Base-by-base conservation (phyloP, 1,140 invertebrate genomes). In the Charaxes varanes region DNA sequence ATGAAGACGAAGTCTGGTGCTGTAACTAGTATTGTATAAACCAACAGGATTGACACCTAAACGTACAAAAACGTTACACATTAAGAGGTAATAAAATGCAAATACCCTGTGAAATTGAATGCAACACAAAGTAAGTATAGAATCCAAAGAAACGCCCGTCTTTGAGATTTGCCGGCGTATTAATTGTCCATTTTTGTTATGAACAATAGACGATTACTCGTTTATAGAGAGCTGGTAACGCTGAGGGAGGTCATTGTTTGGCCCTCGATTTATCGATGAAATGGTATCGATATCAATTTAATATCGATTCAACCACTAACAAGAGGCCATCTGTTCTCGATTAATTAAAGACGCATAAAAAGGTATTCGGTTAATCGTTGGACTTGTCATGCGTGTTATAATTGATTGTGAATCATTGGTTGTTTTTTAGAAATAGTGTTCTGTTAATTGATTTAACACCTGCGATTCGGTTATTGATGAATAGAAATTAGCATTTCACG, bases 161-260 rank as follows among this genome's bases (percentile, higher is more conserved):
- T 44, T 48, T 42, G 27, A 34, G 34, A 19, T 41, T 60, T 34
- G 30, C 44, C 40, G 35, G 27, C 27, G 37, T 31, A 56, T 63
- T 76, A 74, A 72, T 77, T 73, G 66, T 38, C 41, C 57, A 67
- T 69, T 71, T 70, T 64, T 61, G 61, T 57, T 54, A 60, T 56
- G 59, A 76, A 81, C 77, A 81, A 81, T 81, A 72, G 77, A 64
- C 77, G 66, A 77, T 81, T 77, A 81, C 63, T 45, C 56, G 46
- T 67, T 70, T 68, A 54, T 66, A 78, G 69, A 80, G 76, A 72
- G 69, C 52, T 50, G 41, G 55, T 51, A 53, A 61, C 71, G 44
- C 69, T 41, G 52, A 66, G 58, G 69, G 74, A 53, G 61, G 58
- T 67, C 67, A 74, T 81, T 81, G 53, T 62, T 69, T 74, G 64